phyloP scores from a whole-genome alignment of 2,797 vertebrate species.

The Selene dorsalis region DNA sequence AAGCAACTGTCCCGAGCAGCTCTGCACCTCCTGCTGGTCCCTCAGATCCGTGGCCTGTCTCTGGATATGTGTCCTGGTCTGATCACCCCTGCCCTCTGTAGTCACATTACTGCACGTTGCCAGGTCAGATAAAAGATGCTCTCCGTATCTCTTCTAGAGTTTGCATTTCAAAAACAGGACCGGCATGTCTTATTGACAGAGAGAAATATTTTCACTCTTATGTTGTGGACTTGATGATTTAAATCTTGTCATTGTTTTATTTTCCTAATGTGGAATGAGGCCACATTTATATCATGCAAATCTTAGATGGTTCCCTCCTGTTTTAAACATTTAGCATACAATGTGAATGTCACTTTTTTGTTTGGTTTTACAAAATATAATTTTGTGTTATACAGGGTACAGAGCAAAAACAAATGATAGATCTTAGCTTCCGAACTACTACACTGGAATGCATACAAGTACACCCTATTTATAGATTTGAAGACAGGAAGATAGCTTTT shows the following conservation, averaged over 20 bases:
- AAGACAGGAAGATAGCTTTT: background rate
- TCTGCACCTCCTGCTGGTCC: conserved; percentile 89
- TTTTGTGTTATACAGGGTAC: background rate
- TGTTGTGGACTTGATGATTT: background rate
- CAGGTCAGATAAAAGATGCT: conserved; percentile 77
- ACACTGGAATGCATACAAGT: too few species aligned
- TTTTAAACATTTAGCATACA: background rate
- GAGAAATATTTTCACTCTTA: too few species aligned
- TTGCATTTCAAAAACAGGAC: too few species aligned
- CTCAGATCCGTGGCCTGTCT: conserved; percentile 85
- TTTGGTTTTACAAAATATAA: background rate
- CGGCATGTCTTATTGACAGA: too few species aligned
- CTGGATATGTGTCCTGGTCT: conserved; percentile 81
- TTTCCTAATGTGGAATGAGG: background rate
- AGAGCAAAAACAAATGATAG: too few species aligned
- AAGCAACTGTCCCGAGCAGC: conserved; percentile 83
- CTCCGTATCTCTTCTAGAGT: background rate
- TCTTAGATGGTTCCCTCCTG: background rate
- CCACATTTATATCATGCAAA: background rate
- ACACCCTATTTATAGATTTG: background rate
- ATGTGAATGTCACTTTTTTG: background rate
- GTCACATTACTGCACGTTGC: conserved; percentile 84
- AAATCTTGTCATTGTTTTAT: background rate
- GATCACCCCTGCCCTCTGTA: conserved; percentile 80
- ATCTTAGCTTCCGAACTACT: too few species aligned